Percentiles rank a stretch among this genome's conserved stretches.
These are phyloP conservation scores for Drosophila pseudoananassae DNA, from an alignment of 1,140 invertebrate genomes.

Conservation along the genomic window DNA sequence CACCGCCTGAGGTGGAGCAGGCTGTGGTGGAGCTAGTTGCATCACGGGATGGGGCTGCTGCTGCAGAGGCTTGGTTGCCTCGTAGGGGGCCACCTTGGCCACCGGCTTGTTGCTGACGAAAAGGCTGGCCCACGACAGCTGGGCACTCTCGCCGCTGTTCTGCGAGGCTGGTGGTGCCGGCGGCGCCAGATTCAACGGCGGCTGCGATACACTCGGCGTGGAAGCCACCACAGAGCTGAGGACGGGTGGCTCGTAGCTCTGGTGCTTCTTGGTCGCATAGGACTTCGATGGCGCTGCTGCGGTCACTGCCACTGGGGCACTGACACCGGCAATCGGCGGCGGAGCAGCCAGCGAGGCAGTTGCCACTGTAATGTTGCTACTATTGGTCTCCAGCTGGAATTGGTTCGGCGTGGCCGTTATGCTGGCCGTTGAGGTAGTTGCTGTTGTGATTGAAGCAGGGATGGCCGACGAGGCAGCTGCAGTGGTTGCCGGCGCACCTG, in stretches of 20 bases:
- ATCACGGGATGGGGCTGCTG: constrained; percentile 24
- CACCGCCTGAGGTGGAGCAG: constrained; percentile 10
- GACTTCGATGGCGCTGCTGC: constrained; percentile 45
- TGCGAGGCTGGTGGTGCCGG: constrained; percentile 66
- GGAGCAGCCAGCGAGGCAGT: constrained; percentile 12
- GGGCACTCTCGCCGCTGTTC: constrained; percentile 58
- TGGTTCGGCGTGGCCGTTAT: constrained; percentile 76
- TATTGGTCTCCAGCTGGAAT: constrained; percentile 63
- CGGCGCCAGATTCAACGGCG: constrained; percentile 62
- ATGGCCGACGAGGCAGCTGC: constrained; percentile 4
- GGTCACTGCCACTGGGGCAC: constrained; percentile 32
- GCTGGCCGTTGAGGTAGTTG: constrained; percentile 80
- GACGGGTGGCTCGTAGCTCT: constrained; percentile 9
- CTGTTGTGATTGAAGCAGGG: constrained; percentile 30
- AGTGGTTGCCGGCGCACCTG: constrained; percentile 5
- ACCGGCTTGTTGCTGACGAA: constrained; percentile 85
- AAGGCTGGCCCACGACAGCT: constrained; percentile 66
- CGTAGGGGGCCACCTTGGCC: constrained; percentile 86
- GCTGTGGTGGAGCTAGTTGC: constrained; percentile 38
- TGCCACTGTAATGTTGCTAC: constrained; percentile 24
- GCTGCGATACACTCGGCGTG: constrained; percentile 33
- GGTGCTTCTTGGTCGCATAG: constrained; percentile 45
- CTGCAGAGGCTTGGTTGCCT: constrained; percentile 75
- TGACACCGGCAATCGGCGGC: constrained; percentile 4
- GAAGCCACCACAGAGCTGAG: constrained; percentile 14